Conservation (phyloP, 2,113 vertebrate species). For the Emydura subglobosa region DNA sequence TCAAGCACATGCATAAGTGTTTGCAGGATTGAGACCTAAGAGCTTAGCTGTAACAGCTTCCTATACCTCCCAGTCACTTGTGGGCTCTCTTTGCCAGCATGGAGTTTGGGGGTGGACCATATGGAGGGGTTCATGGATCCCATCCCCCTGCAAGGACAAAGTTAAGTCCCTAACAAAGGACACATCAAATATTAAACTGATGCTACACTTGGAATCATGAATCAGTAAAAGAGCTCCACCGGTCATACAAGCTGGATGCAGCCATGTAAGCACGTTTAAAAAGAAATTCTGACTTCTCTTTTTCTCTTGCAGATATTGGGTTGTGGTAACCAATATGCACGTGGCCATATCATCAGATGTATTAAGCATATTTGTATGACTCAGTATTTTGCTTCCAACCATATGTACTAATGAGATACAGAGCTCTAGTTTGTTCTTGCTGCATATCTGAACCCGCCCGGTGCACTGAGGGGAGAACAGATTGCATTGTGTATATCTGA, state of each 20-base stretch:
- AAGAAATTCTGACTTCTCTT: background rate
- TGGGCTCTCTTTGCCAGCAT: background rate
- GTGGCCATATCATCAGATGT: conserved; percentile 22
- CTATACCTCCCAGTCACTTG: background rate
- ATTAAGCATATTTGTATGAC: conserved; percentile 43
- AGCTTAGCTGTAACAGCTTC: background rate
- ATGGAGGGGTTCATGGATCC: accelerated
- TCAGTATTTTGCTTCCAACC: conserved; percentile 3
- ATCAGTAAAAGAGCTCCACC: background rate
- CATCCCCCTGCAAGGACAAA: background rate
- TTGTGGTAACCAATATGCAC: background rate
- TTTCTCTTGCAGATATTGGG: background rate
- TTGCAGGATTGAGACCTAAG: background rate
- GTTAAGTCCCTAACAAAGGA: background rate
- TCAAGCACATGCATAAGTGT: accelerated
- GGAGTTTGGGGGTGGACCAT: background rate
- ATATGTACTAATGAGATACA: background rate
- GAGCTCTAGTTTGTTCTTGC: accelerated
- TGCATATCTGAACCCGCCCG: accelerated
- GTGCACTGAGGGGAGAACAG: background rate
- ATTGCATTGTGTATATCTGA: background rate
- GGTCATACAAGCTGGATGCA: background rate
- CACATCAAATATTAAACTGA: background rate
- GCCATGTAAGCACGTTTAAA: background rate
- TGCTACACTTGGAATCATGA: background rate